Conservation (phyloP, 2,113 vertebrate genomes). For the Peromyscus leucopus region DNA sequence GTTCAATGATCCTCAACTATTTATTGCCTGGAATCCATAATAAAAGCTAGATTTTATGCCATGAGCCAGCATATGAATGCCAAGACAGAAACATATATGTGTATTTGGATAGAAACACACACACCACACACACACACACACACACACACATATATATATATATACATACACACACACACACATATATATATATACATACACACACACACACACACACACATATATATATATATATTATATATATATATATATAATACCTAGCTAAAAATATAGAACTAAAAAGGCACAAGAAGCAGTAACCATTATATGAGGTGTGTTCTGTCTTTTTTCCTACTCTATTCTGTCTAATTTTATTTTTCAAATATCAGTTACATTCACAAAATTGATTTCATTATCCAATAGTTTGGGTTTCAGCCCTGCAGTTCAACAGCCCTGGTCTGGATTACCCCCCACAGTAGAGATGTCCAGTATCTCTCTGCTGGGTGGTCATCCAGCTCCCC, state of each 20-base stretch:
- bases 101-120: background rate
- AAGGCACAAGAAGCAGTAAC: background rate
- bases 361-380: background rate
- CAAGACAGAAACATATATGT: background rate
- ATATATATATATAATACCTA: background rate
- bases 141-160: no score
- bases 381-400: background rate
- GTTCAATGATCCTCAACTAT: background rate
- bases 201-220: no score
- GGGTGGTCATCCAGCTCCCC: background rate
- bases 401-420: background rate
- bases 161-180: no score
- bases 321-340: background rate
- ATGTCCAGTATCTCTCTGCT: background rate
- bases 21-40: background rate
- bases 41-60: constrained; percentile 19
- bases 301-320: background rate
- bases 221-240: no score
- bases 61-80: background rate
- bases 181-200: no score
- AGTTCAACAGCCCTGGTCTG: constrained; percentile 2
- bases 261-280: background rate
- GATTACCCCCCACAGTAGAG: background rate
- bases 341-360: constrained; percentile 16
- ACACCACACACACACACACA: no score